These are phyloP conservation scores for Aptenodytes forsteri DNA, from an alignment of 2,113 vertebrate genomes.

Conservation along the genomic window DNA sequence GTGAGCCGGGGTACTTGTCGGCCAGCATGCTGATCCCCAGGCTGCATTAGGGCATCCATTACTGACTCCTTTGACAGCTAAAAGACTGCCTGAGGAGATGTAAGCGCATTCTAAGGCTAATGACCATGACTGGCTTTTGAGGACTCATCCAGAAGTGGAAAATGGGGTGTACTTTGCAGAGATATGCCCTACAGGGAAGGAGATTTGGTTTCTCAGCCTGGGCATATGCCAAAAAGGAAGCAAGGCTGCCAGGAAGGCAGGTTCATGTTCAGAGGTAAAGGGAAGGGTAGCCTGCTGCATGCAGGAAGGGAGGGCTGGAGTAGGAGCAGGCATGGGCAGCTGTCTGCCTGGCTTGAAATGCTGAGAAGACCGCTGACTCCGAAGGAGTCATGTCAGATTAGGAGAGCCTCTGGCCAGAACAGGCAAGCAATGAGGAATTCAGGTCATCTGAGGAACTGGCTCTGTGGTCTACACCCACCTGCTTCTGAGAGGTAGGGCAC, in stretches of 20 bases:
- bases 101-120: background rate
- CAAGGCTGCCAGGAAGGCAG: background rate
- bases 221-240: background rate
- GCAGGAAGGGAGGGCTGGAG: background rate
- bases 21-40: rapidly evolving
- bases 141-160: background rate
- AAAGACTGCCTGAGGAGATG: background rate
- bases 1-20: background rate
- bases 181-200: background rate
- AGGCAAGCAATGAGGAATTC: background rate
- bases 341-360: background rate
- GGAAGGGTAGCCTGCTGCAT: background rate
- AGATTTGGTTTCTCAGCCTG: background rate
- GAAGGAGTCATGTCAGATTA: background rate
- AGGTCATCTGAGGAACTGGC: background rate
- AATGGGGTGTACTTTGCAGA: background rate
- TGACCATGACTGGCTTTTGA: background rate
- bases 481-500: background rate
- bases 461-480: background rate
- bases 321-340: background rate
- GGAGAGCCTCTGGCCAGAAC: background rate
- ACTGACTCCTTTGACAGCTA: background rate
- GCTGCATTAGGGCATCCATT: background rate
- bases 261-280: background rate
- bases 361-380: background rate